Evolutionary conservation across 2,113 vertebrate genomes (phyloP).

Genomic region (Rhipidura dahli): DNA sequence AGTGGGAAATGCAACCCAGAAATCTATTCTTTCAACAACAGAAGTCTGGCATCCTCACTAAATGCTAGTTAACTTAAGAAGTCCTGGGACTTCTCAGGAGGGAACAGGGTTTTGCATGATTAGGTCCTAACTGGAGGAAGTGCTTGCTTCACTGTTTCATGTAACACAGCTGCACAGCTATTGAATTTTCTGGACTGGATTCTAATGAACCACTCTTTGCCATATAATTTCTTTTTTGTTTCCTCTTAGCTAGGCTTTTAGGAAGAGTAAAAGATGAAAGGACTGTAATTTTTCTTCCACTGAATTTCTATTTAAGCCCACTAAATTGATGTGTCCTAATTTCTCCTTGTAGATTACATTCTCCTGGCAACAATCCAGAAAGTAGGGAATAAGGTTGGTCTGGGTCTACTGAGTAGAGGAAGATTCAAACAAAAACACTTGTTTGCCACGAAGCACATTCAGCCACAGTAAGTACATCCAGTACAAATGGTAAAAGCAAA

Average conservation of each 20-base stretch:
- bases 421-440: background rate
- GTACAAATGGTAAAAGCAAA: background rate
- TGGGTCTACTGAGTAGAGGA: background rate
- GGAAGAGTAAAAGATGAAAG: background rate
- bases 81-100: background rate
- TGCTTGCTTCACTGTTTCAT: background rate
- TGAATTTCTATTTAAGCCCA: background rate
- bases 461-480: background rate
- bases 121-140: slow-evolving; percentile 17
- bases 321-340: background rate
- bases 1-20: background rate
- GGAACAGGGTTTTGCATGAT: background rate
- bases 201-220: background rate
- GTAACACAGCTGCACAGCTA: background rate
- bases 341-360: background rate
- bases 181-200: background rate
- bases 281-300: background rate
- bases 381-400: background rate
- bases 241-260: background rate
- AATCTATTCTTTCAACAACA: background rate
- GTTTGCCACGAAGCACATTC: background rate
- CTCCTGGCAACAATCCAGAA: background rate
- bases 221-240: background rate
- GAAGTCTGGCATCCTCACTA: background rate
- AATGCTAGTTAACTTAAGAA: background rate